Percentiles rank a stretch among this genome's conserved stretches.
phyloP scores from a whole-genome alignment of 2,113 vertebrate species.

The Gymnocephalus cernua region DNA sequence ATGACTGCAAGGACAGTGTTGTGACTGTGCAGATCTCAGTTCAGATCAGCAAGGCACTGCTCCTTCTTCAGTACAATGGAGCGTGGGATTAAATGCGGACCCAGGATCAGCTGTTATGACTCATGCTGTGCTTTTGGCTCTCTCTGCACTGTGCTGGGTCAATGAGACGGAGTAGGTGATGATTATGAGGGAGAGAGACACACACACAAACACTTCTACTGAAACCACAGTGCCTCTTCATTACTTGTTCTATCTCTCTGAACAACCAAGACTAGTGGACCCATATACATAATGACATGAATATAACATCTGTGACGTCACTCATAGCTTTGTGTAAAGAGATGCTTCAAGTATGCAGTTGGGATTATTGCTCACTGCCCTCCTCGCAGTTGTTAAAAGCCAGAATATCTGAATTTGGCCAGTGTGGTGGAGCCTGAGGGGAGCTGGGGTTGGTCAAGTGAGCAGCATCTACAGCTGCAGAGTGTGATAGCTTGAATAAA shows the following conservation, averaged over 20 bases:
- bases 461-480: conserved; percentile 31
- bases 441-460: conserved; percentile 16
- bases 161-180: conserved; percentile 62
- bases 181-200: conserved; percentile 50
- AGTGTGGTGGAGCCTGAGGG: conserved; percentile 31
- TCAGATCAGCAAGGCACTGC: conserved; percentile 47
- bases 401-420: conserved; percentile 51
- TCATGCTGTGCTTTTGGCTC: conserved; percentile 57
- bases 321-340: conserved; percentile 40
- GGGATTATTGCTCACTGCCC: conserved; percentile 23
- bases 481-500: conserved; percentile 20
- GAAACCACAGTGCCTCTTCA: conserved; percentile 10
- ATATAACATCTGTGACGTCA: conserved; percentile 27
- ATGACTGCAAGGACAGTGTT: conserved; percentile 25
- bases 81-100: conserved; percentile 74
- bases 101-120: conserved; percentile 65
- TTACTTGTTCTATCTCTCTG: background rate
- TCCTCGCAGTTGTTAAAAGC: conserved; percentile 50
- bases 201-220: conserved; percentile 28
- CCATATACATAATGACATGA: background rate
- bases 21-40: conserved; percentile 58
- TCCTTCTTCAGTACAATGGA: conserved; percentile 63
- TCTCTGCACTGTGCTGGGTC: conserved; percentile 53
- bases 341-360: conserved; percentile 36
- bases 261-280: conserved; percentile 20